Evolutionary conservation across 2,888 invertebrate species (phyloP).

Genomic region (Uloborus plumipes): DNA sequence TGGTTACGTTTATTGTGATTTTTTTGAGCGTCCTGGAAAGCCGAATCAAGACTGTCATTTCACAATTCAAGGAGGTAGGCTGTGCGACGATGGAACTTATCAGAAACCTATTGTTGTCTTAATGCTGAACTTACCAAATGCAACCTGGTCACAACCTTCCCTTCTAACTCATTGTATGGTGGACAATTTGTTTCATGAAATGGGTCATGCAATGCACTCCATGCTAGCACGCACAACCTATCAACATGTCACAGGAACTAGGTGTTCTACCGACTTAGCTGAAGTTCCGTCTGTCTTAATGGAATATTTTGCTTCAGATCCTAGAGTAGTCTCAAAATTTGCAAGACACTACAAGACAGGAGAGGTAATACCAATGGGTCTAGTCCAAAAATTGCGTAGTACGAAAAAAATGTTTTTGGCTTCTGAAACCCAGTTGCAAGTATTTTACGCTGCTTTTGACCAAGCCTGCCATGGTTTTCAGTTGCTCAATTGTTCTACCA

Average conservation of each 20-base stretch:
- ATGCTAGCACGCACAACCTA: slow-evolving; percentile 95
- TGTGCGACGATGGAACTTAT: slow-evolving; percentile 82
- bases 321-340: slow-evolving; percentile 85
- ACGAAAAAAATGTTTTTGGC: slow-evolving; percentile 90
- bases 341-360: slow-evolving; percentile 92
- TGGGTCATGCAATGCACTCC: slow-evolving; percentile 99
- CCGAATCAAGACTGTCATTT: slow-evolving; percentile 98
- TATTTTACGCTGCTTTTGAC: slow-evolving; percentile 92
- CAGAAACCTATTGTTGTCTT: slow-evolving; percentile 84
- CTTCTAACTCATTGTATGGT: slow-evolving; percentile 86
- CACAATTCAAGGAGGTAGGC: slow-evolving; percentile 94
- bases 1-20: slow-evolving; percentile 97
- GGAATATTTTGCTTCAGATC: slow-evolving; percentile 96
- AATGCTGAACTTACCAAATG: slow-evolving; percentile 87
- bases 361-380: slow-evolving; percentile 83
- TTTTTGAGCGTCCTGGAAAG: slow-evolving; percentile 91
- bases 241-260: slow-evolving; percentile 97
- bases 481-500: slow-evolving; percentile 76
- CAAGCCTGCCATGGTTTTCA: slow-evolving; percentile 85
- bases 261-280: slow-evolving; percentile 97
- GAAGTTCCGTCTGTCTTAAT: slow-evolving; percentile 99
- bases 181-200: slow-evolving; percentile 98
- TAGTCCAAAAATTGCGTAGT: slow-evolving; percentile 84
- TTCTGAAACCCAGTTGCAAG: slow-evolving; percentile 89
- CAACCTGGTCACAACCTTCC: slow-evolving; percentile 82